Base-by-base conservation (phyloP, 2,113 vertebrate genomes). In the Potamarius usumacintae region DNA sequence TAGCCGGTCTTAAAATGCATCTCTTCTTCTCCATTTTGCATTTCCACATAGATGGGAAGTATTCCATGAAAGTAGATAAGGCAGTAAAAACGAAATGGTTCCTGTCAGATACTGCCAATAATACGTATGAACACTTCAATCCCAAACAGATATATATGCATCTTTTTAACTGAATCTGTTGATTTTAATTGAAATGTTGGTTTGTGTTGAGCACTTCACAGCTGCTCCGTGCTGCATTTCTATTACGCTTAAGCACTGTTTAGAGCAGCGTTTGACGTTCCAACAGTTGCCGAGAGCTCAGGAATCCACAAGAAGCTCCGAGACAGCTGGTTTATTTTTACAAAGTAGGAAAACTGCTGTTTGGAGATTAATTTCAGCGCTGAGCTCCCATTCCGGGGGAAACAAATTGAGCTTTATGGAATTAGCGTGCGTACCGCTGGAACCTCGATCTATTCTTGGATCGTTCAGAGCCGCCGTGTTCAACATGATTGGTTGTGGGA, bases 341-440 rank as follows among this genome's bases (percentile, higher is more conserved):
- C 93, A 87, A 93, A 92, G 91, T 88, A 93, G 87, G 91, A 92
- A 84, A 94, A 91, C 91, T 82, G 92, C 93, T 92, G 92, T 91
- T 91, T 90, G 90, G 90, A 92, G 94, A 95, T 95, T 94, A 92
- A 94, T 94, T 93, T 92, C 86, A 89, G 88, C 84, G 88, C 92
- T 89, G 88, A 90, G 86, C 88, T 93, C 86, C 87, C 89, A 91
- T 94, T 93, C 92, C 94, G 89, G 79, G 87, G 88, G 91, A 94
- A 94, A 92, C 91, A 94, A 94, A 95, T 94, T 94, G 90, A 91
- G 93, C 89, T 93, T 94, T 91, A 83, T 85, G 69, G 93, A 95
- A 94, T 95, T 94, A 94, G 91, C 88, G 90, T 81, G 76, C 42
- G 48, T 88, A 69, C 82, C 14, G 79, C 85, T 72, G 78, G 87